phyloP scores from a whole-genome alignment of 2,797 vertebrate genomes.

The Pseudochirops corinnae region DNA sequence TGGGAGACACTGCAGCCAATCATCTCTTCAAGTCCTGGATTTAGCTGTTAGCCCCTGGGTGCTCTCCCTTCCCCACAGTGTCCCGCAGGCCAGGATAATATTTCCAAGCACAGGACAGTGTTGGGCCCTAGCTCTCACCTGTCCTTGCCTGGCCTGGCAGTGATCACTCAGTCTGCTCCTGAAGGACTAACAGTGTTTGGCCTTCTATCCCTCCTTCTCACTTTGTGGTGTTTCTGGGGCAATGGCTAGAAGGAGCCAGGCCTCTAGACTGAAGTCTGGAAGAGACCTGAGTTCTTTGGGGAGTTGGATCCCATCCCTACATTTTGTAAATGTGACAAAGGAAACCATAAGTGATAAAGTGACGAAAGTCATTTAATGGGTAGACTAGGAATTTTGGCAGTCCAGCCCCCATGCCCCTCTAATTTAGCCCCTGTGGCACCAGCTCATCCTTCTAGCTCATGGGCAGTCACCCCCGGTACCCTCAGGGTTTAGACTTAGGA shows the following conservation, averaged over 20 bases:
- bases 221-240: not conserved
- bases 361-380: not conserved
- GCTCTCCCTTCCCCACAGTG: not conserved
- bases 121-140: not conserved
- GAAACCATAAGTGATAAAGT: not conserved
- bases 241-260: not conserved
- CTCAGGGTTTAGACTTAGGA: not conserved
- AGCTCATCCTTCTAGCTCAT: not conserved
- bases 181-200: not conserved
- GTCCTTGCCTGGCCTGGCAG: not conserved
- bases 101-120: not conserved
- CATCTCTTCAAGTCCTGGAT: not conserved
- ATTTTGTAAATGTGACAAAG: not conserved
- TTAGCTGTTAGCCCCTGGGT: not conserved
- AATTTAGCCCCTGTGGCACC: not conserved
- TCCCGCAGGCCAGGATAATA: not conserved
- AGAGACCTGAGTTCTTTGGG: not conserved
- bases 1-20: not conserved
- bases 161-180: not conserved
- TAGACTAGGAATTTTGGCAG: not conserved
- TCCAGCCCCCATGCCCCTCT: not conserved
- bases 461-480: rapidly evolving
- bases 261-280: not conserved
- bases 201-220: not conserved
- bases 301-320: not conserved